Evolutionary conservation across 2,888 invertebrate species (phyloP), one percentile per base, ranked within the genome.

Genomic region (Coremacera marginata): DNA sequence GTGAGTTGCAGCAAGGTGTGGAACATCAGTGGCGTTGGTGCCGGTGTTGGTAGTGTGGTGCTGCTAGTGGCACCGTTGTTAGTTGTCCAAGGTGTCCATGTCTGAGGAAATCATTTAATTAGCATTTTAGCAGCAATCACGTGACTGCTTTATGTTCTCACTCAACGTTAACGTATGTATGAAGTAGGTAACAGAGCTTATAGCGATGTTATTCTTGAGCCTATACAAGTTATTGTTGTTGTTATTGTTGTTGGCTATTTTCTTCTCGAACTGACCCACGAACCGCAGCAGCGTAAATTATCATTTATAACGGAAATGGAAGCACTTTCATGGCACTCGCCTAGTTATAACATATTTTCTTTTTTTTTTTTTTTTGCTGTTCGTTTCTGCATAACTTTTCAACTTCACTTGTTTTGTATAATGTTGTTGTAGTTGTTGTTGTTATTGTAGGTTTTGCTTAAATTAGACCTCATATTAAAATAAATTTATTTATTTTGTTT

Each of bases 231-330:
- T 44, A 16, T 65, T 65, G 34, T 55, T 22, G 63, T 2, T 49
- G 1, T 4, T 31, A 7, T 25, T 22, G 19, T 19, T 34, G 55
- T 16, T 7, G 37, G n/a, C 8, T 31, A 31, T 65, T 51, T 34
- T 16, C 37, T 44, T 44, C 44, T 44, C 14, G 14, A 4, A 11
- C 14, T 44, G 44, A 44, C 44, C 44, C 44, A 44, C 31, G 19
- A 19, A 49, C 49, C 22, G 67, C 65, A 55, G n/a, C 67, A n/a
- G 67, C 75, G 65, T 67, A 75, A 75, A 75, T 75, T 67, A 75
- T 75, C 75, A 67, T 75, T 75, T 71, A 65, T 71, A 71, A 71
- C 76, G 76, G 76, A 76, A 71, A 71, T 71, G 76, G 65, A 65
- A 55, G 55, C 71, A 76, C 62, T 70, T 76, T 76, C 70, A 76